Evolutionary conservation across 2,113 vertebrate species (phyloP).

Genomic region (Spheniscus mendiculus): DNA sequence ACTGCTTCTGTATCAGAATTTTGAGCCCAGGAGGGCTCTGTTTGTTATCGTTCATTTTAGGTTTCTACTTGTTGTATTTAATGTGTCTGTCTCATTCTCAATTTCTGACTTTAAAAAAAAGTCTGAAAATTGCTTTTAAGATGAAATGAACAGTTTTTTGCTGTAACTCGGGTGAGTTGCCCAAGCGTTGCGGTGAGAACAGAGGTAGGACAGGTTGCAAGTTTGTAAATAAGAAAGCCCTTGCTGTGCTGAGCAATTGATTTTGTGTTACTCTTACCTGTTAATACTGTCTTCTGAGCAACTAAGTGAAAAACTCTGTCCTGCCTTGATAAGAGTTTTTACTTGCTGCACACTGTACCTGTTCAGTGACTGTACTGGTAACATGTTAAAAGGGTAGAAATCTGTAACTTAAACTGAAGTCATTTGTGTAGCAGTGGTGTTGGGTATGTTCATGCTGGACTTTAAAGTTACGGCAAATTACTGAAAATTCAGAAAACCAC

Average conservation of each 20-base stretch:
- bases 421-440: background rate
- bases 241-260: background rate
- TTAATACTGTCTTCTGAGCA: background rate
- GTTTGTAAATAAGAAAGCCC: background rate
- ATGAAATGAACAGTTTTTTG: background rate
- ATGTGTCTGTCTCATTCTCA: background rate
- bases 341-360: background rate
- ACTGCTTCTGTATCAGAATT: background rate
- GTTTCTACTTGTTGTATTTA: background rate
- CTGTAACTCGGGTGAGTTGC: background rate
- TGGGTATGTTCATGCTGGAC: fast-evolving
- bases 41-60: background rate
- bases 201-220: background rate
- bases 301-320: background rate
- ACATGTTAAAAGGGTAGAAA: background rate
- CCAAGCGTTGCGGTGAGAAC: background rate
- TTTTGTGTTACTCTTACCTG: background rate
- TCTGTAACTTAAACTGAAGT: background rate
- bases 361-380: background rate
- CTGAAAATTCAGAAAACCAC: background rate
- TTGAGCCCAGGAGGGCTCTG: background rate
- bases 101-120: background rate
- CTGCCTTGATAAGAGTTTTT: background rate
- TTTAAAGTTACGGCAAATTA: background rate
- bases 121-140: background rate